phyloP scores from a whole-genome alignment of 2,113 vertebrate species.

The Burhinus bistriatus region DNA sequence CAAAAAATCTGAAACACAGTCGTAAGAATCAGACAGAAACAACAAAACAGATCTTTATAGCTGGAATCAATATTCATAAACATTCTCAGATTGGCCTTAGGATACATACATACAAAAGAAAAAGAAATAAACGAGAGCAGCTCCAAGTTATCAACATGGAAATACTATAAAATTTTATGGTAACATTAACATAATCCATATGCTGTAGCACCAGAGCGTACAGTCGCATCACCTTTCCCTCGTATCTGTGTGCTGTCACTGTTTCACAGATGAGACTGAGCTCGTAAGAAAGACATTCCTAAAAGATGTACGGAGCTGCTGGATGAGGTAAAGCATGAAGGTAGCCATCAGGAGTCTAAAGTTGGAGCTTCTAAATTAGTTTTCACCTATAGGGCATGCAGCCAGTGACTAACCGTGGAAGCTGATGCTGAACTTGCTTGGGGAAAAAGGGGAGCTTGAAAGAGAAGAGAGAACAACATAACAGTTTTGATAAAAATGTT shows the following conservation, averaged over 20 bases:
- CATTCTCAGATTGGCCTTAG: neutral
- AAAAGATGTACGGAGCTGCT: neutral
- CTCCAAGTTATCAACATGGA: neutral
- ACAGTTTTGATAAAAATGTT: neutral
- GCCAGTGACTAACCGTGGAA: neutral
- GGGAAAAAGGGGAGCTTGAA: neutral
- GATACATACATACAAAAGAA: neutral
- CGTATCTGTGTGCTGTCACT: neutral
- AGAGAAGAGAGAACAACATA: neutral
- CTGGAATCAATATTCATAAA: neutral
- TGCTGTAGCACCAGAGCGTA: neutral
- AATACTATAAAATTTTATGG: neutral
- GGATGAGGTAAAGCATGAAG: neutral
- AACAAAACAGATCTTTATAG: neutral
- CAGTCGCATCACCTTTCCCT: neutral
- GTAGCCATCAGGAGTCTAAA: neutral
- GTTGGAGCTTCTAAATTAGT: neutral
- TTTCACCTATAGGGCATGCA: conserved; percentile 8
- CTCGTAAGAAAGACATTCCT: neutral
- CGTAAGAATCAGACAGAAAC: conserved; percentile 12
- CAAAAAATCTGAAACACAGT: neutral
- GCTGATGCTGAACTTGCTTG: neutral
- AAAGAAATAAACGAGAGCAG: conserved; percentile 12
- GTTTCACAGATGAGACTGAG: neutral
- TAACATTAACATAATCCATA: neutral